Conservation (phyloP, 2,797 vertebrate species). For the Alca torda region DNA sequence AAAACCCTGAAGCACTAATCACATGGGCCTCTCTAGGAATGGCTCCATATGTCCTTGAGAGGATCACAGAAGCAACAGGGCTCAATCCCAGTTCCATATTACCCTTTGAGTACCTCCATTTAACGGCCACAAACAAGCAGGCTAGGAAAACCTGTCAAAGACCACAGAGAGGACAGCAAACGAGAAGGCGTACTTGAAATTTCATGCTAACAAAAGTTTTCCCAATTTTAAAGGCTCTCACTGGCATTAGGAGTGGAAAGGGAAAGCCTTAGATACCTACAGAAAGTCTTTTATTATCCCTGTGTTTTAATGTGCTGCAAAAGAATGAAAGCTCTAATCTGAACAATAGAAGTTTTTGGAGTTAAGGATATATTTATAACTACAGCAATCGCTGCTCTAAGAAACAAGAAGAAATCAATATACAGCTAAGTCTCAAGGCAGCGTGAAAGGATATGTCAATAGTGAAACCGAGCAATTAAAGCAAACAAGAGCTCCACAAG, state of each 20-base stretch:
- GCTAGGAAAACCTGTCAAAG: neutral
- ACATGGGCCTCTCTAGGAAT: conserved; percentile 36
- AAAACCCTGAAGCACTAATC: conserved; percentile 21
- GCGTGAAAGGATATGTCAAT: neutral
- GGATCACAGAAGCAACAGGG: conserved; percentile 7
- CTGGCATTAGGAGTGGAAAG: neutral
- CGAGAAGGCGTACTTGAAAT: neutral
- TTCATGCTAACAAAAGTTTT: neutral
- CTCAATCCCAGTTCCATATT: neutral
- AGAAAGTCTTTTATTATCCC: neutral
- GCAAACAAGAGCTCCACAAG: neutral
- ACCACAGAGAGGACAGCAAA: neutral
- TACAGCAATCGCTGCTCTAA: neutral
- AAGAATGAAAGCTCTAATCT: neutral
- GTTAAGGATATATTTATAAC: neutral
- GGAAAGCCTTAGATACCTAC: neutral
- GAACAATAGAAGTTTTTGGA: neutral
- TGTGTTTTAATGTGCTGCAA: neutral
- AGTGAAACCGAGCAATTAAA: neutral
- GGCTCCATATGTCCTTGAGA: conserved; percentile 30
- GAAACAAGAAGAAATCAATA: neutral
- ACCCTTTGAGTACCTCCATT: neutral
- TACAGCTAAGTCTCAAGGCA: neutral
- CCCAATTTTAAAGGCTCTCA: neutral
- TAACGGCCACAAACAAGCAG: neutral